A percentile compares a stretch with the other conserved stretches of the same genome.
phyloP scores from a whole-genome alignment of 2,797 vertebrate genomes.

The Leptatherina wallacei region DNA sequence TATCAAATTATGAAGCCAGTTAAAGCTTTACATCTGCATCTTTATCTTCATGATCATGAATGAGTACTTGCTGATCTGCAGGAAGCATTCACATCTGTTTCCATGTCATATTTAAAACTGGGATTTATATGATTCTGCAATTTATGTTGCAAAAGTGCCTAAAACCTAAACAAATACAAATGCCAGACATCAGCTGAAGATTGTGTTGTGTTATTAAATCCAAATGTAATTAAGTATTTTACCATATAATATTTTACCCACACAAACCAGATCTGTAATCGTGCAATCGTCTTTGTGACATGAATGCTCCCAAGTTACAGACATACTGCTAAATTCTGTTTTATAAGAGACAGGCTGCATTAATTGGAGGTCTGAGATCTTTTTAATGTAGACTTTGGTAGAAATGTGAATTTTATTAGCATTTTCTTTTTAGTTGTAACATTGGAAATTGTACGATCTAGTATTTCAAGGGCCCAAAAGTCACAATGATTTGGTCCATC shows the following conservation, averaged over 20 bases:
- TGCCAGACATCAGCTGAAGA: neutral
- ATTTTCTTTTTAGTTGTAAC: neutral
- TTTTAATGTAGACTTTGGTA: neutral
- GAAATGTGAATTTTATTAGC: neutral
- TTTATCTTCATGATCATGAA: neutral
- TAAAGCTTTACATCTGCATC: neutral
- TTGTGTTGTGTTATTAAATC: neutral
- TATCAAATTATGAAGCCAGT: neutral
- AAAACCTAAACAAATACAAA: neutral
- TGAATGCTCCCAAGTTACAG: neutral
- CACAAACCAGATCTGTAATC: neutral
- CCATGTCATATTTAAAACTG: neutral
- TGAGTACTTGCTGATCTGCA: constrained; percentile 1
- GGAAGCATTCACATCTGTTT: neutral
- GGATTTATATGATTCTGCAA: neutral
- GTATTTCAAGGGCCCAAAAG: neutral
- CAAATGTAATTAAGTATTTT: neutral
- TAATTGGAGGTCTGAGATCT: constrained; percentile 1
- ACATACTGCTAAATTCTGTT: neutral
- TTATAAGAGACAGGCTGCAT: constrained; percentile 13
- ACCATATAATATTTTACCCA: neutral
- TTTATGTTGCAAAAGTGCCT: neutral
- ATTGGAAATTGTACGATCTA: neutral
- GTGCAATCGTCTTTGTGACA: too few species aligned
- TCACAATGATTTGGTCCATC: neutral